Evolutionary conservation across 92 coral and sea anemone genomes (phyloP), one percentile per base, ranked within the genome.

Genomic region (Palythoa heliodiscus): DNA sequence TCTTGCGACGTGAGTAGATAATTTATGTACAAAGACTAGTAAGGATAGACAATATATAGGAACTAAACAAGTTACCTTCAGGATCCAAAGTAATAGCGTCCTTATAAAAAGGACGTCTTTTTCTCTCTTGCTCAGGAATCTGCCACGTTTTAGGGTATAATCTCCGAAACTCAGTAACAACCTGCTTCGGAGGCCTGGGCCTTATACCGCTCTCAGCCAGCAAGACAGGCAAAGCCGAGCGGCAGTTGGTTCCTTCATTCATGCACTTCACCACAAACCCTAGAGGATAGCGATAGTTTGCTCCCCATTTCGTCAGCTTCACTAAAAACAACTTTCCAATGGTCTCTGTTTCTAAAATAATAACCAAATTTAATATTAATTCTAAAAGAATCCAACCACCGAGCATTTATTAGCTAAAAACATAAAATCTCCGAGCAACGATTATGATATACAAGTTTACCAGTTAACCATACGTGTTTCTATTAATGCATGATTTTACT

Each of bases 281-380:
- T 6, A 96, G 90, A 43, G 98, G 98, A 63, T 78, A 85, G 60
- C 97, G 96, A 77, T 94, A 96, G 70, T 87, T 92, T 39, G 93
- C 95, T 53, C 97, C 98, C 98, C 98, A 96, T 82, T 96, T 92
- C 87, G 94, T 86, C 60, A 94, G 87, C 84, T 88, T 93, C 82
- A 96, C 96, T n/a, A 96, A 91, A 58, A 96, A 96, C 73, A 96
- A 93, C 78, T 95, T 92, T n/a, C 95, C 98, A 70, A 69, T 79
- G 0, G 95, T 89, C 22, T 94, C 93, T 11, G 95, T 86, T 6
- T 92, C 93, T 67, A 58, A 94, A 92, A 43, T 87, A 87, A 19
- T 83, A 76, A 76, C 17, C 53, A 15, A 76, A 53, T 5, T 22
- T 1, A 37, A 7, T 19, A 5, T 52, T 8, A 13, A 22, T 37